Conservation (phyloP, 92 coral and sea anemone species). For the Zoanthus sansibaricus region DNA sequence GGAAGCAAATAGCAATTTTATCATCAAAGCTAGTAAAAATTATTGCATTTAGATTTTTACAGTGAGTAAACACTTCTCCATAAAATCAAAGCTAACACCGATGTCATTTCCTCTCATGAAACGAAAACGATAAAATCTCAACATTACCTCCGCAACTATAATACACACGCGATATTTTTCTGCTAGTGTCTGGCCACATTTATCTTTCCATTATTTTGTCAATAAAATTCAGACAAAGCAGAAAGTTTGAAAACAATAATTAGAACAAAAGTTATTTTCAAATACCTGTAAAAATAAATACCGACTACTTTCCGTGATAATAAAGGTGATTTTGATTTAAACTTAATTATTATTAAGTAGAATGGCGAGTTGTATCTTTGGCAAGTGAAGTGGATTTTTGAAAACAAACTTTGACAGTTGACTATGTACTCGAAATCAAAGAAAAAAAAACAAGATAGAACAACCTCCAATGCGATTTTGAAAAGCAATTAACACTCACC, state of each 20-base stretch:
- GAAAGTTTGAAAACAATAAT: neutral
- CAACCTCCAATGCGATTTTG: neutral
- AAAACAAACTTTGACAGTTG: conserved; percentile 21
- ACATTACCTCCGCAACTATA: neutral
- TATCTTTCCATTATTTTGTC: neutral
- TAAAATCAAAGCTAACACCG: conserved; percentile 35
- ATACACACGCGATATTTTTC: conserved; percentile 6
- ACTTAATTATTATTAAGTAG: conserved; percentile 9
- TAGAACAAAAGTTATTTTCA: conserved; percentile 6
- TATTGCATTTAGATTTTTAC: neutral
- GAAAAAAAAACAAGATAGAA: neutral
- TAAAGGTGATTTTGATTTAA: conserved; percentile 11
- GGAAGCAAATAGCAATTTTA: conserved; percentile 1
- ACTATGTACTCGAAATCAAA: conserved; percentile 31
- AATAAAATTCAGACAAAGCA: neutral
- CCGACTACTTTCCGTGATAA: neutral
- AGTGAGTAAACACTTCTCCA: conserved; percentile 28
- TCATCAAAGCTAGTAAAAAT: neutral
- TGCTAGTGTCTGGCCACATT: conserved; percentile 8
- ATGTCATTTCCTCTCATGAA: neutral
- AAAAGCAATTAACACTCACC: neutral
- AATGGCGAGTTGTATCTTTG: neutral
- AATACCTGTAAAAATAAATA: neutral
- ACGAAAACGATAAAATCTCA: neutral
- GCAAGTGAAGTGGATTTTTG: neutral